These are phyloP conservation scores for Myotis myotis DNA, from an alignment of 2,797 vertebrate species.

Conservation along the genomic window DNA sequence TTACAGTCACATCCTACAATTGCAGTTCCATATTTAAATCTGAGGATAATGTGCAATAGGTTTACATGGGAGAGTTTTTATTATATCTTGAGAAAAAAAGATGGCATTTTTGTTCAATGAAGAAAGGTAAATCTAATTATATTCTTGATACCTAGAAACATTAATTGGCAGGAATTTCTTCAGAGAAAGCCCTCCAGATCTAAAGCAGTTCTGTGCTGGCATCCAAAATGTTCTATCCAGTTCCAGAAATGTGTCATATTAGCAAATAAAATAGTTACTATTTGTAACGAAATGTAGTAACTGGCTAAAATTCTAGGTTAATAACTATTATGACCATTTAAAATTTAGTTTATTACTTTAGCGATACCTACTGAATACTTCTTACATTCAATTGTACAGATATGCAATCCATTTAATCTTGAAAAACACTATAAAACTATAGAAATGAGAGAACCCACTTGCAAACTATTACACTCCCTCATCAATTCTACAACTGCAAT, in stretches of 20 bases:
- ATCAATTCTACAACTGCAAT: constrained; percentile 50
- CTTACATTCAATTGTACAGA: constrained; percentile 72
- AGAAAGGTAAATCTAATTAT: constrained; percentile 1
- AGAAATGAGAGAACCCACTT: constrained; percentile 67
- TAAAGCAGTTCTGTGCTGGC: constrained; percentile 47
- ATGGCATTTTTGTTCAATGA: neutral
- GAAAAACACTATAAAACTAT: constrained; percentile 75
- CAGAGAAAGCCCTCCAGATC: neutral
- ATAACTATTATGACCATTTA: constrained; percentile 35
- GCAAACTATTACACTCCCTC: constrained; percentile 33
- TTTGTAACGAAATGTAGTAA: constrained; percentile 54
- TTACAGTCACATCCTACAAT: neutral
- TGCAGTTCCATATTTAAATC: neutral
- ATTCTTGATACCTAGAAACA: neutral
- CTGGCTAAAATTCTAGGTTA: constrained; percentile 49
- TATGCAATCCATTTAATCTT: constrained; percentile 77
- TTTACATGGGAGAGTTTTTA: neutral
- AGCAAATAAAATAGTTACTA: constrained; percentile 27
- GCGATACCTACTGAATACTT: constrained; percentile 40
- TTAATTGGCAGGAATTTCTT: constrained; percentile 34
- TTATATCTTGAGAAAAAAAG: constrained; percentile 44
- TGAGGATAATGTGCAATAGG: neutral
- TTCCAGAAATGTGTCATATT: constrained; percentile 41
- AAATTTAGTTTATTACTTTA: constrained; percentile 47
- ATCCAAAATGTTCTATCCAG: constrained; percentile 18